Base-by-base conservation (phyloP, 2,797 vertebrate species). In the Heteromormyrus szaboi region DNA sequence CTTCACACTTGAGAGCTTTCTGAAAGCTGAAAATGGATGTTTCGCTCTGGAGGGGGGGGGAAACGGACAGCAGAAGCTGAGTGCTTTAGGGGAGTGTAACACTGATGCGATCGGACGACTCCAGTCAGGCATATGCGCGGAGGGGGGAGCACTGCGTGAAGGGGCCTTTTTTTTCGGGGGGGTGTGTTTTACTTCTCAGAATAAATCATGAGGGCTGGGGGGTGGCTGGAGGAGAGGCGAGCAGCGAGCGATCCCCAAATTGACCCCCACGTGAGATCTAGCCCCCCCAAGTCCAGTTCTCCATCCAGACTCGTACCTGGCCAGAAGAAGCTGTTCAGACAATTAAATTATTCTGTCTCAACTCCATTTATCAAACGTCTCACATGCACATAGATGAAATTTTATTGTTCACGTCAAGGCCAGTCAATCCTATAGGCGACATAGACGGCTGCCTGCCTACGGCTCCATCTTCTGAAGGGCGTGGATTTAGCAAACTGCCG, bases 101-200 rank as follows among this genome's bases (percentile, higher is more conserved):
- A 89, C 91, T 96, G 95, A 97, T 93, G 46, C 91, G 89, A 93
- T 54, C 68, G 92, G 96, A 96, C 95, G 84, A 92, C 93, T 92
- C 93, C 95, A 95, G 93, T 88, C 94, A 95, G 94, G 95, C 95
- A 91, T 95, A n/a, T 6, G 17, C 14, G 93, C 93, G 76, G 94
- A 93, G 93, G 93, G 94, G 96, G 95, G 96, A 96, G 96, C 95
- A 95, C 95, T 93, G 94, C 94, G 93, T 86, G 95, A 95, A 94
- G 95, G 95, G 95, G 96, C 95, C 96, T 22, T 59, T 59, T 96
- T 93, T 44, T 37, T 95, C 95, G 95, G 72, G 76, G 95, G 54
- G 94, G 94, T 22, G 2, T n/a, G 2, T 62, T 25, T 95, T 94
- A 93, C 94, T 96, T 96, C 96, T 94, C 90, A 94, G 93, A 96